Conservation (phyloP, 2,888 invertebrate species). For the Drosophila lacicola region DNA sequence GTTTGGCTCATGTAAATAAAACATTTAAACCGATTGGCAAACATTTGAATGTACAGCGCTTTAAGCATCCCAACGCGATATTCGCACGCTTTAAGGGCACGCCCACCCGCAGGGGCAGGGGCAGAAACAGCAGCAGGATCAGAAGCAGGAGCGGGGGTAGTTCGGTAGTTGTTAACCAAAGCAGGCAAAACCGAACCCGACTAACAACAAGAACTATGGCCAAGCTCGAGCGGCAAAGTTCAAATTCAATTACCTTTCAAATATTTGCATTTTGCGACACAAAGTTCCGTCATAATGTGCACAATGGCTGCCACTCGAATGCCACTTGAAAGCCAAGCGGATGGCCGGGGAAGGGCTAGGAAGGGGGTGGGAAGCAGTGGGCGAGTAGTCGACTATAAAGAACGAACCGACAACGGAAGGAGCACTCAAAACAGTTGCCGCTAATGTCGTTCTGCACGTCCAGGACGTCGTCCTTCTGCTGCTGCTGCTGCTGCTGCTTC, state of each 20-base stretch:
- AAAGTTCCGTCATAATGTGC: slow-evolving; percentile 81
- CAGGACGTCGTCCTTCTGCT: slow-evolving; percentile 63
- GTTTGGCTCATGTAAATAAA: slow-evolving; percentile 75
- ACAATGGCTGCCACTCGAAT: slow-evolving; percentile 82
- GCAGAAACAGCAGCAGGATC: background rate
- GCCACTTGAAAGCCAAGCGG: slow-evolving; percentile 73
- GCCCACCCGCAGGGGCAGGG: background rate
- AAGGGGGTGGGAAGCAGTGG: background rate
- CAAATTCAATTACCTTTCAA: slow-evolving; percentile 82
- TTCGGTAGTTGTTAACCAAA: slow-evolving; percentile 6
- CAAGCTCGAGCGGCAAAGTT: slow-evolving; percentile 73
- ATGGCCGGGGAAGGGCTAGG: background rate
- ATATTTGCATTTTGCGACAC: slow-evolving; percentile 82
- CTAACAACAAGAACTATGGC: slow-evolving; percentile 54
- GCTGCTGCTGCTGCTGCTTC: slow-evolving; percentile 21
- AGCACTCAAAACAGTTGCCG: slow-evolving; percentile 81
- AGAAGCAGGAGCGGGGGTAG: background rate
- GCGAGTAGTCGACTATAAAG: slow-evolving; percentile 64
- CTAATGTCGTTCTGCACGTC: slow-evolving; percentile 70
- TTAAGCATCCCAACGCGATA: slow-evolving; percentile 54
- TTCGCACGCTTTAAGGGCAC: slow-evolving; percentile 55
- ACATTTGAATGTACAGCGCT: slow-evolving; percentile 65
- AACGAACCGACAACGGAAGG: slow-evolving; percentile 75
- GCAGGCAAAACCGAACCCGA: slow-evolving; percentile 11
- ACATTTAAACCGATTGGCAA: slow-evolving; percentile 74